These are phyloP conservation scores for Spondyliosoma cantharus DNA, from an alignment of 2,797 vertebrate species.

Conservation along the genomic window DNA sequence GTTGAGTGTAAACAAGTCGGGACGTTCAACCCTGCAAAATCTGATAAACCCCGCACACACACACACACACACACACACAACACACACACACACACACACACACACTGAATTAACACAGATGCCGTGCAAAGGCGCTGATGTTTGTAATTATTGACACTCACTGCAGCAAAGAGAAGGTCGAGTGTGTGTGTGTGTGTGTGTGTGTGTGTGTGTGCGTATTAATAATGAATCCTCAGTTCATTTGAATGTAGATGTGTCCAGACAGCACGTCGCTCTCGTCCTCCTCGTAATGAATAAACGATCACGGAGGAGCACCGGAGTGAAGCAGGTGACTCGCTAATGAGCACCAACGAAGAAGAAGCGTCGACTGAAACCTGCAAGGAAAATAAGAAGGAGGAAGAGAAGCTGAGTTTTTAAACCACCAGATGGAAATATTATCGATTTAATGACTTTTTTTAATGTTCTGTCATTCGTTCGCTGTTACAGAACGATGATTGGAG, in stretches of 20 bases:
- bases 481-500: too few species aligned
- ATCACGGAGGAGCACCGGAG: constrained; percentile 45
- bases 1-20: constrained; percentile 48
- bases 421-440: too few species aligned
- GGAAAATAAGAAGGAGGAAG: too few species aligned
- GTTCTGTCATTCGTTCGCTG: too few species aligned
- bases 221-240: constrained; percentile 67
- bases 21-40: constrained; percentile 48
- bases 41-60: constrained; percentile 34
- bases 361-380: not conserved
- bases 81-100: not conserved
- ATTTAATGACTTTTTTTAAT: too few species aligned
- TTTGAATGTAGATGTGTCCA: constrained; percentile 72
- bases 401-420: too few species aligned
- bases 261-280: constrained; percentile 53
- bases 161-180: constrained; percentile 30
- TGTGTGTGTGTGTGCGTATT: constrained; percentile 31
- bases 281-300: constrained; percentile 65
- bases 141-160: constrained; percentile 52
- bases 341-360: constrained; percentile 30
- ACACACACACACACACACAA: not conserved
- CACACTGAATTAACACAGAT: constrained; percentile 23
- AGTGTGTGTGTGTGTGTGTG: constrained; percentile 14
- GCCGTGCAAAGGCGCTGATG: constrained; percentile 38
- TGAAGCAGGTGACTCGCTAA: constrained; percentile 53